Evolutionary conservation across 2,113 vertebrate genomes (phyloP).

Genomic region (Lophura nycthemera): DNA sequence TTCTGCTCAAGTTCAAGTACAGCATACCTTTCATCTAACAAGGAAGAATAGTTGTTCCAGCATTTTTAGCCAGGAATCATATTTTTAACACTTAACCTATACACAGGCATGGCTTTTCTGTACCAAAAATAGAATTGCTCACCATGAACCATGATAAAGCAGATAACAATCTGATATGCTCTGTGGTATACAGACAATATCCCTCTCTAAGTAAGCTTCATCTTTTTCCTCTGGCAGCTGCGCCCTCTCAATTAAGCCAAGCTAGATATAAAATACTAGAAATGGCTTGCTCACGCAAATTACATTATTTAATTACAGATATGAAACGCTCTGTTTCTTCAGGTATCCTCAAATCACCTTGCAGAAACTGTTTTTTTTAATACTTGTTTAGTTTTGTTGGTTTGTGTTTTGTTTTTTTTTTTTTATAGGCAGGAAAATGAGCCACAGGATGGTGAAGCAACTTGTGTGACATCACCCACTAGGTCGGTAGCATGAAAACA

Average conservation of each 20-base stretch:
- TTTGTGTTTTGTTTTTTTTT: too few relatives aligned
- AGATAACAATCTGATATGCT: neutral
- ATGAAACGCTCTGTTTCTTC: neutral
- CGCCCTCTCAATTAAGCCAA: neutral
- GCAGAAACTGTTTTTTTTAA: neutral
- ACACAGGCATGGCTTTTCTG: neutral
- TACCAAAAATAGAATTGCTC: slow-evolving; percentile 5
- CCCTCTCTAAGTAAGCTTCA: neutral
- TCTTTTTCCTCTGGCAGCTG: neutral
- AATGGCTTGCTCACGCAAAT: neutral
- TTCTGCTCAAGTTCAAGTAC: neutral
- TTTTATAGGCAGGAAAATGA: neutral
- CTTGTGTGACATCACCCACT: neutral
- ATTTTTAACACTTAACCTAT: neutral
- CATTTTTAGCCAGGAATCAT: neutral
- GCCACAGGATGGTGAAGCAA: neutral
- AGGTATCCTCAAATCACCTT: neutral
- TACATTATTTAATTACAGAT: neutral
- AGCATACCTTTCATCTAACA: accelerated
- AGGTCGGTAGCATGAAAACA: neutral
- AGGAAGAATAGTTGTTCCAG: neutral
- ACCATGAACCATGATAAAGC: neutral
- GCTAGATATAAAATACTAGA: neutral
- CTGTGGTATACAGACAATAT: neutral
- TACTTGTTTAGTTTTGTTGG: neutral